A percentile compares a stretch with the other conserved stretches of the same genome.
phyloP scores from a whole-genome alignment of 2,797 vertebrate species.

The Poecilia wingei region DNA sequence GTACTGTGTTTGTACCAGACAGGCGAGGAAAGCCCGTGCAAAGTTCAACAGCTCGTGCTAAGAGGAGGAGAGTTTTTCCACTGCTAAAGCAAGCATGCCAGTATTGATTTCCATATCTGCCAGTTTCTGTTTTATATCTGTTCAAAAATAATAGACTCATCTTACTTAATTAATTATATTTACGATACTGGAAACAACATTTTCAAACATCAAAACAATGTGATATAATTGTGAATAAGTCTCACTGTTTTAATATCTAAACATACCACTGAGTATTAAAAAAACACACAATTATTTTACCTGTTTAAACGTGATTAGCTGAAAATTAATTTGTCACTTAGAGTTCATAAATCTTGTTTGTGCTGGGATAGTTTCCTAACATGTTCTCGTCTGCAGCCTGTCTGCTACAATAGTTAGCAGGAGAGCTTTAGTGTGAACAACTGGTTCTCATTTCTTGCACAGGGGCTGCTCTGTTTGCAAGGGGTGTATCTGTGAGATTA shows the following conservation, averaged over 20 bases:
- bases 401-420: constrained; percentile 50
- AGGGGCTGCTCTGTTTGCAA: constrained; percentile 61
- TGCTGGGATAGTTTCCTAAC: background rate
- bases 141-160: constrained; percentile 6
- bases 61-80: constrained; percentile 18
- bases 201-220: background rate
- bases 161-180: background rate
- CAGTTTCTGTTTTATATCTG: constrained; percentile 6
- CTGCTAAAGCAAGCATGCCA: constrained; percentile 31
- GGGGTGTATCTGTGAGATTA: constrained; percentile 68
- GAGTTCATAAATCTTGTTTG: constrained; percentile 20
- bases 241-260: background rate
- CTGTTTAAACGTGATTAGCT: background rate
- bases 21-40: constrained; percentile 47
- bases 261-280: background rate
- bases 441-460: constrained; percentile 72
- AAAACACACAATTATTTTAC: background rate
- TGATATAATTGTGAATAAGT: constrained; percentile 3
- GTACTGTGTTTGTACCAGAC: constrained; percentile 48
- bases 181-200: background rate
- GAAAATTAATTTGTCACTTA: constrained; percentile 20
- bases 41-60: constrained; percentile 55
- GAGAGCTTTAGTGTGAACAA: constrained; percentile 55
- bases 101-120: constrained; percentile 27
- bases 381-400: constrained; percentile 21